Conservation (phyloP, 2,888 invertebrate species). For the Dryobota labecula region DNA sequence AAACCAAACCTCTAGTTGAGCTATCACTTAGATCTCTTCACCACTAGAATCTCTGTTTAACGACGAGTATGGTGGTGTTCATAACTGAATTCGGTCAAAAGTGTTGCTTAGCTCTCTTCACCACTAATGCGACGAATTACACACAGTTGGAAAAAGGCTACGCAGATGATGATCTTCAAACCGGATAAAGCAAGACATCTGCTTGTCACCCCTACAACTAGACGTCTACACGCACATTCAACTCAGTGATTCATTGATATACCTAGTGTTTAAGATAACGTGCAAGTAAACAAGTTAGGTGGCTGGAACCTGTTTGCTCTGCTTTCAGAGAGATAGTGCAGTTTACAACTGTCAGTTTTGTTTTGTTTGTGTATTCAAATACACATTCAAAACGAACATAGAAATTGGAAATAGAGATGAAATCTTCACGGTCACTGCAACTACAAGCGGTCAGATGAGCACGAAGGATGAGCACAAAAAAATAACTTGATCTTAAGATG, state of each 20-base stretch:
- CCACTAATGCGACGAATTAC: too few relatives aligned
- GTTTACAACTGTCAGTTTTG: constrained; percentile 1
- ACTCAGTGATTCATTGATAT: constrained; percentile 43
- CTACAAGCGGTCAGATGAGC: background rate
- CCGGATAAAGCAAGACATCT: constrained; percentile 19
- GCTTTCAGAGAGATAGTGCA: constrained; percentile 8
- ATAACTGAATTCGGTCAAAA: too few relatives aligned
- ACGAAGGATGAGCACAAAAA: too few relatives aligned
- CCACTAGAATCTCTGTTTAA: too few relatives aligned
- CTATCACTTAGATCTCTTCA: too few relatives aligned
- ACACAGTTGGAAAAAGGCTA: too few relatives aligned
- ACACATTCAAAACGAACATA: background rate
- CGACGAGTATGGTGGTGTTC: too few relatives aligned
- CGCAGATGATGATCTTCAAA: too few relatives aligned
- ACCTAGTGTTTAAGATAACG: constrained; percentile 33
- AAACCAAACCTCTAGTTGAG: too few relatives aligned
- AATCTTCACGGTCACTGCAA: background rate
- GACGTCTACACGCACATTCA: constrained; percentile 35
- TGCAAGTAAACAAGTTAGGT: constrained; percentile 31
- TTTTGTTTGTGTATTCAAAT: too few relatives aligned
- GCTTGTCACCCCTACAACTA: constrained; percentile 22
- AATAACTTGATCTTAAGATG: background rate
- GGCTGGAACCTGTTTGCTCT: constrained; percentile 17
- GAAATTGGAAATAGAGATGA: too few relatives aligned
- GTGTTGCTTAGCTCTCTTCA: too few relatives aligned